phyloP scores from a whole-genome alignment of 2,113 vertebrate genomes.

The Periophthalmus modestus region DNA sequence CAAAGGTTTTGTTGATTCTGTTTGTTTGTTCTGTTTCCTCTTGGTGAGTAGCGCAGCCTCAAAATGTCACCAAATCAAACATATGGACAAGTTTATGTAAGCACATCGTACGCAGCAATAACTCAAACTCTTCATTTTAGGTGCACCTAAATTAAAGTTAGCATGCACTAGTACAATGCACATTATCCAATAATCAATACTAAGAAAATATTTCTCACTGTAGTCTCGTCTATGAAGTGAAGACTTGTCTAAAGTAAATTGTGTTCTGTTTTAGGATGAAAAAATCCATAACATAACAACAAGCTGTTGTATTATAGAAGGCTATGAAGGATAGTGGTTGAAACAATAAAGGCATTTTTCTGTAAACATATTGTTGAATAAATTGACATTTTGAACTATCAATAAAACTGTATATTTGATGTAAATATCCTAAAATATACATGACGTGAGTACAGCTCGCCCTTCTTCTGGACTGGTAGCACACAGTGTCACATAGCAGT shows the following conservation, averaged over 20 bases:
- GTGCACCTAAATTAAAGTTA: not conserved
- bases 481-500: conserved; percentile 35
- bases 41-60: not conserved
- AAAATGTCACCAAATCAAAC: conserved; percentile 17
- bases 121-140: not conserved
- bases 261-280: not conserved
- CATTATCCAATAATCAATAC: no score
- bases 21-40: conserved; percentile 8
- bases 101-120: not conserved
- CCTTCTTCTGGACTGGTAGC: conserved; percentile 16
- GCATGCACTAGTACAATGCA: not conserved
- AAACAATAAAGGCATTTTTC: not conserved
- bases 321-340: not conserved
- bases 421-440: no score
- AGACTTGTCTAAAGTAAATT: not conserved
- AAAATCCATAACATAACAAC: not conserved
- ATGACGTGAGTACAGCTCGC: conserved; percentile 1
- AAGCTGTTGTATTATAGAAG: no score
- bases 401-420: not conserved
- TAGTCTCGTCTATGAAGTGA: not conserved
- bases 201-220: no score
- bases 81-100: conserved; percentile 1
- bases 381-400: no score
- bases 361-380: not conserved
- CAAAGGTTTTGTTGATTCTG: conserved; percentile 15